A percentile compares a stretch with the other conserved stretches of the same genome.
These are phyloP conservation scores for Anthrax anthrax DNA, from an alignment of 2,888 invertebrate species.

Conservation along the genomic window DNA sequence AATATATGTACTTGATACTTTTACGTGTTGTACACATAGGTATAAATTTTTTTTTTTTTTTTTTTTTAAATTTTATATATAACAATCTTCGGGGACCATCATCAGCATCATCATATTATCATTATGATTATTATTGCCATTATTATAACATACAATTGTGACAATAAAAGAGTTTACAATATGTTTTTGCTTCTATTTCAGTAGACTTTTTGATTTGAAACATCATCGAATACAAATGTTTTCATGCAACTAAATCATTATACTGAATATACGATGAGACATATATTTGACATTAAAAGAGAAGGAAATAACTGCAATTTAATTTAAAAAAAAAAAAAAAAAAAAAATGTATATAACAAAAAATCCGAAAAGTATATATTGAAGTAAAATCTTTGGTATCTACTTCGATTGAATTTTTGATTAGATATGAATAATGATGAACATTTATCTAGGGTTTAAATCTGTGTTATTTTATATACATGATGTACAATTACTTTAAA, in stretches of 20 bases:
- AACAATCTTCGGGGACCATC: neutral
- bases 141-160: too few relatives aligned
- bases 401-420: constrained; percentile 11
- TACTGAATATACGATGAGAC: neutral
- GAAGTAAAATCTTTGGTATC: constrained; percentile 5
- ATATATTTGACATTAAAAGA: too few relatives aligned
- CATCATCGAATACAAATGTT: constrained; percentile 21
- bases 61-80: too few relatives aligned
- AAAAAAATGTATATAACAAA: neutral
- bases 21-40: too few relatives aligned
- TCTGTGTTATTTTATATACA: neutral
- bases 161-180: too few relatives aligned
- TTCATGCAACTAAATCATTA: constrained; percentile 16
- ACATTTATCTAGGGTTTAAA: neutral
- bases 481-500: too few relatives aligned
- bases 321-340: neutral
- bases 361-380: neutral
- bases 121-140: neutral
- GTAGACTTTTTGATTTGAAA: constrained; percentile 8
- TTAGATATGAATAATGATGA: constrained; percentile 5
- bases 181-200: too few relatives aligned
- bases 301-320: too few relatives aligned
- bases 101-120: neutral
- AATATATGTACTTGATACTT: too few relatives aligned
- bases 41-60: too few relatives aligned